These are phyloP conservation scores for Cosmia trapezina DNA, from an alignment of 2,888 invertebrate genomes.

Conservation along the genomic window DNA sequence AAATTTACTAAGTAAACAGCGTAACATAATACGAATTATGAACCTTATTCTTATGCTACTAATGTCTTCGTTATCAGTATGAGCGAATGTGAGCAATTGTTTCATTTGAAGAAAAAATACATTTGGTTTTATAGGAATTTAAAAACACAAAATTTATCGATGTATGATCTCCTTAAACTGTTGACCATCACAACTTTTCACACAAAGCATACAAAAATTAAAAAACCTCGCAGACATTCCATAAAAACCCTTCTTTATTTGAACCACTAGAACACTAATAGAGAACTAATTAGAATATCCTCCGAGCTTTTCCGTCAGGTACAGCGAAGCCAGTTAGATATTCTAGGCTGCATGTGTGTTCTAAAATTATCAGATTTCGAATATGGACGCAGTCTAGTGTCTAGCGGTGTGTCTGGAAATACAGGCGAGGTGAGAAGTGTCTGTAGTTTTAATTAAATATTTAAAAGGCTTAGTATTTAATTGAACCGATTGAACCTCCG, in stretches of 20 bases:
- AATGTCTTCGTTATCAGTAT: too few species aligned
- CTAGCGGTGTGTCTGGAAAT: conserved; percentile 1
- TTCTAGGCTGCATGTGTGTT: conserved; percentile 31
- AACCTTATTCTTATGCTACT: too few species aligned
- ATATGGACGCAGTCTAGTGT: conserved; percentile 24
- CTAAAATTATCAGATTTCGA: conserved; percentile 55
- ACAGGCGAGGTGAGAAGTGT: conserved; percentile 1
- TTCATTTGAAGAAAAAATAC: too few species aligned
- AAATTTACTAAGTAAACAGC: too few species aligned
- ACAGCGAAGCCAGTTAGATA: conserved; percentile 26
- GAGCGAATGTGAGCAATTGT: too few species aligned
- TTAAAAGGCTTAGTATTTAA: neutral
- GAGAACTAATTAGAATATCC: neutral
- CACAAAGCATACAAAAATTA: too few species aligned
- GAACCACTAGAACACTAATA: neutral
- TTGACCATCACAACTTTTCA: too few species aligned
- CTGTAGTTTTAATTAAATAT: neutral
- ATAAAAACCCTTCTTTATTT: neutral
- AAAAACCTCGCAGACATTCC: neutral
- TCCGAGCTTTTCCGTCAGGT: conserved; percentile 28
- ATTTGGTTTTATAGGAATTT: too few species aligned
- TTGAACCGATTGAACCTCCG: too few species aligned
- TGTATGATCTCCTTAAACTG: too few species aligned
- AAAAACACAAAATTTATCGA: too few species aligned
- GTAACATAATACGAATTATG: too few species aligned